Evolutionary conservation across 2,888 invertebrate species (phyloP).

Genomic region (Limnephilus lunatus): DNA sequence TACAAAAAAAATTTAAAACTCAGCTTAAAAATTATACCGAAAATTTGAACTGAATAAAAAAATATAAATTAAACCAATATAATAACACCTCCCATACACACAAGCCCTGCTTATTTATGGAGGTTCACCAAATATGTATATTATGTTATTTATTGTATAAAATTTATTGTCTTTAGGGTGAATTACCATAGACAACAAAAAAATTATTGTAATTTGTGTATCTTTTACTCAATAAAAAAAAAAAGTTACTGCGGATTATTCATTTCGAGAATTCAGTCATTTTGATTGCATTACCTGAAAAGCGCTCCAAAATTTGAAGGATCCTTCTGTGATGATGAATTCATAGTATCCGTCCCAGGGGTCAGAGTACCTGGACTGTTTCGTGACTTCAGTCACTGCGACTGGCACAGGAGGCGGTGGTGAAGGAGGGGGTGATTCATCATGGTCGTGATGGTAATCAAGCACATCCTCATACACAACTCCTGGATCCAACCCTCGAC

Average conservation of each 20-base stretch:
- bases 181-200: too few species aligned
- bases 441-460: constrained; percentile 67
- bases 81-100: too few species aligned
- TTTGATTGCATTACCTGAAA: constrained; percentile 82
- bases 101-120: too few species aligned
- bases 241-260: not conserved
- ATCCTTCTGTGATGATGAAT: constrained; percentile 91
- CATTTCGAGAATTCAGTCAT: not conserved
- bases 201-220: too few species aligned
- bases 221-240: too few species aligned
- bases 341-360: constrained; percentile 91
- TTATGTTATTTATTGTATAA: too few species aligned
- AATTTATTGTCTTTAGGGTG: too few species aligned
- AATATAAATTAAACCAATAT: too few species aligned
- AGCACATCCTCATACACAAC: constrained; percentile 72
- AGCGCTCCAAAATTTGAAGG: constrained; percentile 92
- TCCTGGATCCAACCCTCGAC: constrained; percentile 66
- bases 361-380: constrained; percentile 79
- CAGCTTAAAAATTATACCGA: too few species aligned
- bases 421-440: constrained; percentile 67
- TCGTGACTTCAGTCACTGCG: constrained; percentile 76
- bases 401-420: constrained; percentile 61
- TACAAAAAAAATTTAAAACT: too few species aligned
- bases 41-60: too few species aligned
- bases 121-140: too few species aligned